Evolutionary conservation across 2,113 vertebrate genomes (phyloP), one percentile per base, ranked within the genome.

Genomic region (Pseudorectes ferrugineus): DNA sequence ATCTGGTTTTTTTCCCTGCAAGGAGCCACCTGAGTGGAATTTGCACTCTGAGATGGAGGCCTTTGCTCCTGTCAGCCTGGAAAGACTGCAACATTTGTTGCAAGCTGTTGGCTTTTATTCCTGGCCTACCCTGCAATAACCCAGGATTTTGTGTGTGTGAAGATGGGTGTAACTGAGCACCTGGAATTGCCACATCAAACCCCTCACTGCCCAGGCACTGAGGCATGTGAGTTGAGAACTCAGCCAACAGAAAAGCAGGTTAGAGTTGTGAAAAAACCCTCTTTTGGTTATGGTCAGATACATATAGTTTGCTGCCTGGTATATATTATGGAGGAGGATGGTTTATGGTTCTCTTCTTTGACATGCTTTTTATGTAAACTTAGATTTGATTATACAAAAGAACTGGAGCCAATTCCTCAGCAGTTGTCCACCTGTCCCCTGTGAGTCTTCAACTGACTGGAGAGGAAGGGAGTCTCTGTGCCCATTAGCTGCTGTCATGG

Each of bases 401-500:
- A 55, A 36, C 40, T 14, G 61, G 55, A 75, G 19, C 14, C 21
- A 63, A 1, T 46, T 83, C 26, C 26, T 66, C 0, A 1, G 24
- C 24, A 67, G 38, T 26, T 46, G 13, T 11, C 17, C 25, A 14
- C 48, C 35, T 33, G 19, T 42, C 13, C 25, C n/a, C 55, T 89
- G 46, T 26, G 38, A 75, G 25, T 31, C 42, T 76, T 68, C 19
- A 23, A 0, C 16, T 45, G 31, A 18, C 23, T 8, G 51, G 40
- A 78, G n/a, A 38, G 74, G 55, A 57, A 40, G 22, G 36, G 49
- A 80, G 5, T 42, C 54, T 67, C 57, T 35, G 29, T 3, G 8
- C 36, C 26, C 9, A 2, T 2, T 33, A 0, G 2, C 38, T 25
- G 7, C 21, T 68, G 75, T 26, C 10, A 2, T 9, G 33, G 20